phyloP scores from a whole-genome alignment of 2,113 vertebrate species.

The Phocoena phocoena region DNA sequence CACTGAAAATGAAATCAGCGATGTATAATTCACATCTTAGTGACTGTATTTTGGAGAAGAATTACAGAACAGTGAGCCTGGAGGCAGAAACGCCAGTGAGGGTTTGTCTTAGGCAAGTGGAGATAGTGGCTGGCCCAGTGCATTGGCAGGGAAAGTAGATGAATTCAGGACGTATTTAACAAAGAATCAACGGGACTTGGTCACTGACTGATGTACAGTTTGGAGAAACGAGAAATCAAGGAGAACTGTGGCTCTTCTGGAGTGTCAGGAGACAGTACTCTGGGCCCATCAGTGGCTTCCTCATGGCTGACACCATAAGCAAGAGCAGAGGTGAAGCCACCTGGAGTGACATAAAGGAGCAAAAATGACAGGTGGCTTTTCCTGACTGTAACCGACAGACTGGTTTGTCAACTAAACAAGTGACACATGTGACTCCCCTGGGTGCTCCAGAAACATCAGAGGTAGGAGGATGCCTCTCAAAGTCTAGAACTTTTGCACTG shows the following conservation, averaged over 20 bases:
- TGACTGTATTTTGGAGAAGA: not conserved
- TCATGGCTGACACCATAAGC: not conserved
- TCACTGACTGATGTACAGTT: accelerated
- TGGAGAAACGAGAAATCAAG: not conserved
- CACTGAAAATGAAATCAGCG: not conserved
- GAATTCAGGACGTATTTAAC: not conserved
- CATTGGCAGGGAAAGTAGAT: not conserved
- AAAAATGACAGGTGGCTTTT: not conserved
- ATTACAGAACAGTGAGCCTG: not conserved
- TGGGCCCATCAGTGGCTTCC: not conserved
- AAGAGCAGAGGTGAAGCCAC: not conserved
- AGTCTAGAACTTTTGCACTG: not conserved
- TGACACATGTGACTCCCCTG: not conserved
- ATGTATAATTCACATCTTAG: not conserved
- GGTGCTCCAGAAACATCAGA: not conserved
- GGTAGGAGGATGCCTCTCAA: not conserved
- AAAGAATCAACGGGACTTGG: not conserved
- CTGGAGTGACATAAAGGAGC: not conserved
- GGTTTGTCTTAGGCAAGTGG: not conserved
- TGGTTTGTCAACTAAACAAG: too few relatives aligned
- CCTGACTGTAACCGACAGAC: not conserved
- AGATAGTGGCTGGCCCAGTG: not conserved
- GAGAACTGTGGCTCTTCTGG: not conserved
- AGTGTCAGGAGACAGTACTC: not conserved
- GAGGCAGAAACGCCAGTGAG: not conserved